Percentiles rank a stretch among this genome's conserved stretches.
These are phyloP conservation scores for Sturmia bella DNA, from an alignment of 2,888 invertebrate species.

Conservation along the genomic window DNA sequence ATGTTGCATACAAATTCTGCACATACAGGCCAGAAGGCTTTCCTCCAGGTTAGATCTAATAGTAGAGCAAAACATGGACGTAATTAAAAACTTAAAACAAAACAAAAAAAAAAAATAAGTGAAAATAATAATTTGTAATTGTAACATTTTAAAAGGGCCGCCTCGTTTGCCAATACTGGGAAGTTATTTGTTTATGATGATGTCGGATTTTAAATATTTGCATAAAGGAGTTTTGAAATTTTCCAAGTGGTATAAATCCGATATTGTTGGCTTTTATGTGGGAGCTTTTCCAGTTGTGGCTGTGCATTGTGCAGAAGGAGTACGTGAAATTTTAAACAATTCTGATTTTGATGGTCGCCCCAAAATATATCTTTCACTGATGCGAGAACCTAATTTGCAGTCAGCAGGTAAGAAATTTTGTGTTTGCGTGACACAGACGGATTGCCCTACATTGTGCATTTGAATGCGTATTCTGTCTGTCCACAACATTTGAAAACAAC, in stretches of 20 bases:
- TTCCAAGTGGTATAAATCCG: constrained; percentile 84
- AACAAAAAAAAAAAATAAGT: constrained; percentile 1
- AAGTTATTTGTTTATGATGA: constrained; percentile 84
- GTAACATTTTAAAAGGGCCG: constrained; percentile 82
- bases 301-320: constrained; percentile 83
- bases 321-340: constrained; percentile 84
- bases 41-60: constrained; percentile 83
- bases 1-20: constrained; percentile 80
- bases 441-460: no score
- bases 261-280: constrained; percentile 84
- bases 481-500: no score
- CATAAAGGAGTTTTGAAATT: constrained; percentile 83
- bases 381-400: constrained; percentile 82
- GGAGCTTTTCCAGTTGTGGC: constrained; percentile 83
- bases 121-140: background rate
- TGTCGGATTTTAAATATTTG: constrained; percentile 83
- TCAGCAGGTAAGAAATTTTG: constrained; percentile 74
- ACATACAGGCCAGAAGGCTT: constrained; percentile 83
- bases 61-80: no score
- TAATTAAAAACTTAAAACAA: no score
- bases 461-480: no score
- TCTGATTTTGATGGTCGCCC: constrained; percentile 86
- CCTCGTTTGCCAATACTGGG: constrained; percentile 85
- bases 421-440: no score
- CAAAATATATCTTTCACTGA: constrained; percentile 82